phyloP scores from a whole-genome alignment of 2,888 invertebrate genomes.

The Melieria picta region DNA sequence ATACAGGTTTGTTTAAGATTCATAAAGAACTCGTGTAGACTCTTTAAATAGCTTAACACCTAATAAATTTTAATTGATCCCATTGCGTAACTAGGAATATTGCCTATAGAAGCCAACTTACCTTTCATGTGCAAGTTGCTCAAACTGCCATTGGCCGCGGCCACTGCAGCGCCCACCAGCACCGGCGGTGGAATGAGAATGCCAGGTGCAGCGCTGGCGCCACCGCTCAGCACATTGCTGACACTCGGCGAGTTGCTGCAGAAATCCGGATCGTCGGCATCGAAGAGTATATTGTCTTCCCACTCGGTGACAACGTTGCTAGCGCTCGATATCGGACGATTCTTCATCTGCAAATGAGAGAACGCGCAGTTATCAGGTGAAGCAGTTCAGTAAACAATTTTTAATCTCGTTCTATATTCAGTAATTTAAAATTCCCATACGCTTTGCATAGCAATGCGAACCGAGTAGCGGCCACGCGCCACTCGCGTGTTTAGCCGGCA shows the following conservation, averaged over 20 bases:
- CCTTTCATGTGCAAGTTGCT: constrained; percentile 56
- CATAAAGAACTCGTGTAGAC: too few species aligned
- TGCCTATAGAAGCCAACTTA: constrained; percentile 43
- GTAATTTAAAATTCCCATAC: too few species aligned
- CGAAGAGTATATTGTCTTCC: constrained; percentile 63
- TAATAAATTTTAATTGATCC: too few species aligned
- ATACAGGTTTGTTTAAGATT: too few species aligned
- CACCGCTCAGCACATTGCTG: constrained; percentile 46
- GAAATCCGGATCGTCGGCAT: constrained; percentile 66
- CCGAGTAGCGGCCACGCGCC: too few species aligned
- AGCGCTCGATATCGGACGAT: constrained; percentile 47
- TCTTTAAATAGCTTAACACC: too few species aligned
- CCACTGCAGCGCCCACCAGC: constrained; percentile 39
- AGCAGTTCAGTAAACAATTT: too few species aligned
- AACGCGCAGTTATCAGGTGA: too few species aligned
- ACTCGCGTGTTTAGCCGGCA: too few species aligned
- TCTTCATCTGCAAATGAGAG: constrained; percentile 56
- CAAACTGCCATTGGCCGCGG: constrained; percentile 44
- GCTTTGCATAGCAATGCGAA: too few species aligned
- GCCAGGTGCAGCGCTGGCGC: constrained; percentile 12
- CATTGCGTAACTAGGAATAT: too few species aligned
- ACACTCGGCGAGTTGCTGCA: constrained; percentile 51
- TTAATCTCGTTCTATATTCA: too few species aligned
- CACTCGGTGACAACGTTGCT: constrained; percentile 60
- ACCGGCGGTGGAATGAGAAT: constrained; percentile 40